Evolutionary conservation across 2,797 vertebrate species (phyloP), one percentile per base, ranked within the genome.

Genomic region (Danio aesculapii): DNA sequence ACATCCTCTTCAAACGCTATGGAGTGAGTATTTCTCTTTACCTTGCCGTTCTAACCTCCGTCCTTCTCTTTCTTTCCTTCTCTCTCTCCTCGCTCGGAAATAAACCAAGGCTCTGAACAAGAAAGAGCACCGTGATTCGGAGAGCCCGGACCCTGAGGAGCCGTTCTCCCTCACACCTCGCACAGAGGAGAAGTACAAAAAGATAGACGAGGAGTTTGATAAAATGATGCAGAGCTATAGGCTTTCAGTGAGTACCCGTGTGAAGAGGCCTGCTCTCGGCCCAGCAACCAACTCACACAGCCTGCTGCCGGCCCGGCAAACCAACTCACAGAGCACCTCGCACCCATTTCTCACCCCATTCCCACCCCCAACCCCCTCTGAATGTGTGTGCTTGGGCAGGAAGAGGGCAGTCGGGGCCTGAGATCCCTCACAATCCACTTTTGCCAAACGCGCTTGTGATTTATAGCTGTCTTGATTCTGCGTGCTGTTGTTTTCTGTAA

Each of bases 201-300:
- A 98, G 96, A 99, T 99, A 98, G 97, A 99, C 96, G 98, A 99
- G 96, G 98, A 99, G 90, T 99, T 99, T 99, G 97, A 99, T 98
- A 99, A 97, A 97, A 99, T 99, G 97, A 98, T 99, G 97, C 97
- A 98, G 96, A 98, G 94, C 95, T 98, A 99, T 97, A 97, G 97
- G 95, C 97, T 98, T 96, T 95, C 97, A 95, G 97, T 98, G 97
- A 98, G 97, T 98, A 99, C 95, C 91, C 77, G 84, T 85, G 86
- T 87, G 86, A 87, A 87, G 86, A 77, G 75, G 84, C 75, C 76
- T 75, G 43, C 79, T 81, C 62, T 76, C 67, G 79, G 79, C 84
- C 84, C 75, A 49, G 64, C 86, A 84, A 83, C 83, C 85, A 81
- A 87, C 86, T 87, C 83, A 85, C 85, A 83, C 77, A 86, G 83